Base-by-base conservation (phyloP, 2,888 invertebrate species). In the Pollenia amentaria region DNA sequence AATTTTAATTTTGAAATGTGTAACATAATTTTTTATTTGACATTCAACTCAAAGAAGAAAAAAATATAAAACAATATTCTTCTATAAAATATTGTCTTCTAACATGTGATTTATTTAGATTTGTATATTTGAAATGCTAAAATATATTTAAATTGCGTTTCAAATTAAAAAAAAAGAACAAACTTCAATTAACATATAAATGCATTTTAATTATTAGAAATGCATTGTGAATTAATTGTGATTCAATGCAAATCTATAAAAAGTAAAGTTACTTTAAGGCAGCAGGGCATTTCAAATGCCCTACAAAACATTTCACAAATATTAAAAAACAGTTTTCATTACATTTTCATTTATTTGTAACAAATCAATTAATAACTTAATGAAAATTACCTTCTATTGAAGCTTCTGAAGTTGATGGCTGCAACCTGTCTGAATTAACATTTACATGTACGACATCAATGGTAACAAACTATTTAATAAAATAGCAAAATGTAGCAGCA, bases 131-230 rank as follows among this genome's bases (percentile, higher is more conserved):
- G 53, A 60, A 67, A 48, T 81, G 7, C 64, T 78, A 55, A 60
- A 67, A 48, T 81, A 7, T 60, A 65, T 75, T 79, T 51, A 60
- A 67, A 44, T 62, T 38, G 38, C 12, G 53, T 69, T 69, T 69
- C 18, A 44, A 60, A 76, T 69, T 62, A 51, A 44, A 76, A 69
- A 76, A 69, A 29, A 29, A 29, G 3, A 29, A 57, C 65, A 64
- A 55, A 77, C 44, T 9, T 44, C 21, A 53, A 84, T 84, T 73
- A 72, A 60, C 65, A 67, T 73, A 73, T 65, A 78, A 84, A 78
- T 67, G 67, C 65, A 73, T 78, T 78, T 67, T 60, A 84, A 84
- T 78, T 60, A 78, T 84, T 67, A 77, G 16, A 60, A 67, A 64
- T 73, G 42, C 29, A 55, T 80, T 72, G 16, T 62, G 38, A 70